Percentiles rank a stretch among this genome's conserved stretches.
Evolutionary conservation across 1,140 invertebrate species (phyloP).

Genomic region (Agraylea sexmaculata): DNA sequence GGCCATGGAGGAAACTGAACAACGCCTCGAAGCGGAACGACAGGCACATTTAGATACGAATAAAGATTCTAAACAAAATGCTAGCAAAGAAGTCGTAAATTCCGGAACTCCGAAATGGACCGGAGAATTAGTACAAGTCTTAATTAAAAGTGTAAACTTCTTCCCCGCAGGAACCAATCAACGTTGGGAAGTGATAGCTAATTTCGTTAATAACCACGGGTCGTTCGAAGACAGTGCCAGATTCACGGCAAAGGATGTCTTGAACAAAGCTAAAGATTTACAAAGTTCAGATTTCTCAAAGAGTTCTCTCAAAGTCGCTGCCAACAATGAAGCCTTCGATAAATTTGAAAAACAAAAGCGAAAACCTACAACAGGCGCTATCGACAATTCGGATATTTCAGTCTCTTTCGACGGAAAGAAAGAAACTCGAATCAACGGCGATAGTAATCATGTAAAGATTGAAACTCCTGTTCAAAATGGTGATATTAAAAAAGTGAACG

Average conservation of each 20-base stretch:
- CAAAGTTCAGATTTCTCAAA: conserved; percentile 84
- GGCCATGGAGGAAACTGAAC: conserved; percentile 57
- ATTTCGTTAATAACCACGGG: conserved; percentile 89
- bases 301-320: conserved; percentile 69
- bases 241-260: conserved; percentile 78
- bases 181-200: conserved; percentile 92
- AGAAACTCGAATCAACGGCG: conserved; percentile 34
- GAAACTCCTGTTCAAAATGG: too few species aligned
- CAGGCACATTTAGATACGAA: conserved; percentile 44
- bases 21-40: conserved; percentile 64
- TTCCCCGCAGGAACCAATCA: conserved; percentile 94
- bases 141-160: conserved; percentile 93
- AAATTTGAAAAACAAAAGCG: conserved; percentile 83
- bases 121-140: conserved; percentile 66
- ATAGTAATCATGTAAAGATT: conserved; percentile 6
- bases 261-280: conserved; percentile 88
- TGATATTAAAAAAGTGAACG: conserved; percentile 20
- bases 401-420: conserved; percentile 30
- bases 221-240: conserved; percentile 38
- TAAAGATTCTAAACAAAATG: conserved; percentile 33
- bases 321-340: conserved; percentile 85
- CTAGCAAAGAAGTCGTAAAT: conserved; percentile 31
- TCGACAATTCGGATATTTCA: conserved; percentile 47
- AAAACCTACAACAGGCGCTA: conserved; percentile 42
- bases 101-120: conserved; percentile 55